Evolutionary conservation across 2,797 vertebrate genomes (phyloP), one percentile per base, ranked within the genome.

Genomic region (Limosa lapponica): DNA sequence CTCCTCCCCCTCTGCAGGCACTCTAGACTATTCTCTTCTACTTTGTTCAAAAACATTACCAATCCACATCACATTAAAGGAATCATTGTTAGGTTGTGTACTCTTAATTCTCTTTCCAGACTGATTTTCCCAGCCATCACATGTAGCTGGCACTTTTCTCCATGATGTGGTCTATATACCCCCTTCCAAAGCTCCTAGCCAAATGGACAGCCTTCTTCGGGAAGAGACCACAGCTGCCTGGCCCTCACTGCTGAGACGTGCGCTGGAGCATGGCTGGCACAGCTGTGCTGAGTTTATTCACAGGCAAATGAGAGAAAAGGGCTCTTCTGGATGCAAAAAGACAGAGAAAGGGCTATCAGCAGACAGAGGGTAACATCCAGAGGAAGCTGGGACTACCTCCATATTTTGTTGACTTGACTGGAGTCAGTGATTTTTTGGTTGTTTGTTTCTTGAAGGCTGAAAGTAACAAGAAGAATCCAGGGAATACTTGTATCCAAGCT

Each of bases 11-110:
- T 96, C 93, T 67, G 48, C 80, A 90, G 82, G 82, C 89, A 84
- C 39, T 77, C 66, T 36, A 46, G 12, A 10, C 28, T 95, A 90
- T 94, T 97, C 86, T 93, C n/a, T 91, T 82, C 71, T 49, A 44
- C 70, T 95, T 89, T 90, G 66, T 89, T 84, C 81, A 91, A 75
- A 94, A 91, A 73, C 80, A 87, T 77, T 82, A 94, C 43, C 34
- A 57, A 57, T 59, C 48, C n/a, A n/a, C 51, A 89, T 32, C 6
- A 2, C 36, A 73, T 69, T 96, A 90, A 90, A 93, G 32, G 62
- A 85, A 72, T 82, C 77, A 71, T 90, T 94, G 82, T 95, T 89
- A 91, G 11, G 10, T 55, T 82, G 39, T 51, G 54, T 83, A 78
- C 36, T 83, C 32, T 67, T 86, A 78, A 86, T 88, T 90, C 55